A percentile compares a stretch with the other conserved stretches of the same genome.
Evolutionary conservation across 1,140 invertebrate genomes (phyloP).

Genomic region (Frieseomelitta varia): DNA sequence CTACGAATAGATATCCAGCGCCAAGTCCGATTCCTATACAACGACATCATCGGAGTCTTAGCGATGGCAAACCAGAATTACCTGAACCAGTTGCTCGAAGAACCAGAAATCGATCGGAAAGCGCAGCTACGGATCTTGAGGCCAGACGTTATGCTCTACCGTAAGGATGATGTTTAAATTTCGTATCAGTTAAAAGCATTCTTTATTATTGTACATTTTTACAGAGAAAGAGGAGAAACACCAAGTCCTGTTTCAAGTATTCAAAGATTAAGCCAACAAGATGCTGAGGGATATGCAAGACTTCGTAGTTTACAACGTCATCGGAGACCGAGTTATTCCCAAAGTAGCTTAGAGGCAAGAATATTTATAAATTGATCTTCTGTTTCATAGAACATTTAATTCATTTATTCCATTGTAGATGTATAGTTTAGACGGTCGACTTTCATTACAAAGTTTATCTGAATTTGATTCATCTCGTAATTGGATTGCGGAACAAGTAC

Average conservation of each 20-base stretch:
- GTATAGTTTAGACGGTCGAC: conserved; percentile 79
- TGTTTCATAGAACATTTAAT: background rate
- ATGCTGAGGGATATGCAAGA: conserved; percentile 91
- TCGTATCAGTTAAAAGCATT: conserved; percentile 28
- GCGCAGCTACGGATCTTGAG: conserved; percentile 78
- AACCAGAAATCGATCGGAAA: conserved; percentile 79
- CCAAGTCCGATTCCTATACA: conserved; percentile 77
- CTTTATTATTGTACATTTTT: conserved; percentile 19
- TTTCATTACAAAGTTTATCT: conserved; percentile 79
- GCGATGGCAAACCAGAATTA: conserved; percentile 79
- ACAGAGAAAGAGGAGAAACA: conserved; percentile 86
- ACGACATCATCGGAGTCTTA: conserved; percentile 79
- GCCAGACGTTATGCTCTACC: conserved; percentile 70
- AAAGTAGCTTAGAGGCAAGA: conserved; percentile 78
- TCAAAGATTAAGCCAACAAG: conserved; percentile 88
- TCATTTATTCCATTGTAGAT: conserved; percentile 67
- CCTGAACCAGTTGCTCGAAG: conserved; percentile 72
- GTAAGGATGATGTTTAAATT: conserved; percentile 60
- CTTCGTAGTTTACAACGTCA: conserved; percentile 88
- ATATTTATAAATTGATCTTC: background rate
- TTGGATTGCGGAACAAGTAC: conserved; percentile 74
- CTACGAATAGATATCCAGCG: conserved; percentile 76
- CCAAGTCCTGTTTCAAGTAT: conserved; percentile 93
- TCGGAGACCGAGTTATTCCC: conserved; percentile 83
- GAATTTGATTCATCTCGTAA: conserved; percentile 78